Evolutionary conservation across 2,888 invertebrate genomes (phyloP), one percentile per base, ranked within the genome.

Genomic region (Acleris literana): DNA sequence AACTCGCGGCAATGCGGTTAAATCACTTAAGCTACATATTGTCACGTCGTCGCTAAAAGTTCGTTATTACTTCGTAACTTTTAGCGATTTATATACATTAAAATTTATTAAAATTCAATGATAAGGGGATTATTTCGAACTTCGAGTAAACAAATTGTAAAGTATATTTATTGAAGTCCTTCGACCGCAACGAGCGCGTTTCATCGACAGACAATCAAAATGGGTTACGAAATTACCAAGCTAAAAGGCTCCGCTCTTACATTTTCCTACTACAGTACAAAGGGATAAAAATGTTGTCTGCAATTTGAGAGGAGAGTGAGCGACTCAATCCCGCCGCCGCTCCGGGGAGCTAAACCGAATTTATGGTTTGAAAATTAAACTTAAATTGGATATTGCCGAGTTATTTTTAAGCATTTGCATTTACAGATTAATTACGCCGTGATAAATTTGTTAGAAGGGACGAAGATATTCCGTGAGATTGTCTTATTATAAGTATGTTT

Each of bases 341-440:
- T 81, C 83, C 83, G 85, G 86, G 87, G 85, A 87, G 87, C 88
- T 87, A 89, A 92, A 92, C 87, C 82, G 82, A 91, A 90, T 91
- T 92, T 90, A 87, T 87, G 88, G 82, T 88, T 85, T 82, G 84
- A 87, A 92, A 91, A 91, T 91, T 90, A 88, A 90, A 90, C 86
- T 87, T 85, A 91, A 90, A 92, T 90, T 90, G 89, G 85, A 88
- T 88, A 84, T 87, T 79, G 76, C 82, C 72, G 79, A 78, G 88
- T 81, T 88, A 88, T 88, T 88, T 87, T 88, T 85, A 82, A 85
- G 73, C 76, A 86, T 88, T 88, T 85, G 79, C 84, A 86, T 90
- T 87, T 81, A 79, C 78, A 76, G 74, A 83, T 84, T 86, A 82
- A 87, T 85, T 83, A 82, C 78, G 73, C 51, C 71, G 72, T 76